phyloP scores from a whole-genome alignment of 2,113 vertebrate species.

The Perccottus glenii region DNA sequence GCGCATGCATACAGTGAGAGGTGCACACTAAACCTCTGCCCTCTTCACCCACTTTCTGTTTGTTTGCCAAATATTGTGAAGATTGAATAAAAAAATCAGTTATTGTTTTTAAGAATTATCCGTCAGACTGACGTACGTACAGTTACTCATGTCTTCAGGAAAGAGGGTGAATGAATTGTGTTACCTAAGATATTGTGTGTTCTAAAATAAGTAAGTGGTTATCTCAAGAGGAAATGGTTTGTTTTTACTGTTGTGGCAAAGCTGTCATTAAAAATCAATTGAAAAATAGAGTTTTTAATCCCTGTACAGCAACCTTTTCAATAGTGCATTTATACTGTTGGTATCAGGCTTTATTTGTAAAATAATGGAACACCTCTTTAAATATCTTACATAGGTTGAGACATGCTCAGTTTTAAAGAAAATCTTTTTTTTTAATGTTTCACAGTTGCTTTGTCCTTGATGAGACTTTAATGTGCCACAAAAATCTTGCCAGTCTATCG shows the following conservation, averaged over 20 bases:
- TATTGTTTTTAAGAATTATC: conserved; percentile 2
- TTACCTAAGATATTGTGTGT: conserved; percentile 17
- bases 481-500: conserved; percentile 36
- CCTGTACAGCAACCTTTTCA: no score
- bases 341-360: not conserved
- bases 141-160: conserved; percentile 18
- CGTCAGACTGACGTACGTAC: conserved; percentile 7
- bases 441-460: conserved; percentile 19
- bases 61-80: conserved; percentile 28
- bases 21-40: conserved; percentile 12
- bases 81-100: not conserved
- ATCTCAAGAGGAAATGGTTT: no score
- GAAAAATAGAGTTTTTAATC: not conserved
- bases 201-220: not conserved
- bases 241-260: not conserved
- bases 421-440: no score
- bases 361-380: no score
- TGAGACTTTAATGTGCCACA: conserved; percentile 21
- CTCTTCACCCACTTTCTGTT: conserved; percentile 30
- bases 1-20: conserved; percentile 13
- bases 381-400: no score
- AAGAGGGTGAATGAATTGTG: conserved; percentile 10
- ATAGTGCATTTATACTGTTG: not conserved
- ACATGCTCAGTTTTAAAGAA: no score
- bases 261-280: not conserved